A percentile compares a stretch with the other conserved stretches of the same genome.
Conservation (phyloP, 2,797 vertebrate species). For the Dendrocincla fuliginosa region DNA sequence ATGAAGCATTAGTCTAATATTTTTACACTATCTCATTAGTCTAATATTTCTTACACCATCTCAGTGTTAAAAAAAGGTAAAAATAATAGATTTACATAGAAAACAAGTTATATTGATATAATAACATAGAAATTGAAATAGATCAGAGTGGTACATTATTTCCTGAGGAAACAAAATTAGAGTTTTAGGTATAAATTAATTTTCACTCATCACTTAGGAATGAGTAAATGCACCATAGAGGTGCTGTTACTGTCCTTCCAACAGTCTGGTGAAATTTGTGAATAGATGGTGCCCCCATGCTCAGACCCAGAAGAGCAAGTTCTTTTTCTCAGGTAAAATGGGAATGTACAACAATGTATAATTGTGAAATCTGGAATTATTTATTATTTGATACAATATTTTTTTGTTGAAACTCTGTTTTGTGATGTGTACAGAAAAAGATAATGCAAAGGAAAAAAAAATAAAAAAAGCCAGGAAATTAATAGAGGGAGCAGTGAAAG, state of each 20-base stretch:
- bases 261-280: background rate
- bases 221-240: background rate
- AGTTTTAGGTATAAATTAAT: background rate
- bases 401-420: background rate
- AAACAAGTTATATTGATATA: background rate
- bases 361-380: background rate
- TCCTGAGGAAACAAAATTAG: background rate
- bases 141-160: background rate
- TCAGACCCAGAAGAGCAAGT: background rate
- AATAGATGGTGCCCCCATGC: background rate
- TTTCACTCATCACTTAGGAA: background rate
- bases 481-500: constrained; percentile 11
- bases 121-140: background rate
- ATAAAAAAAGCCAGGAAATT: background rate
- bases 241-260: background rate
- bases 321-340: background rate
- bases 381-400: background rate
- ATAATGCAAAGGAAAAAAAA: background rate
- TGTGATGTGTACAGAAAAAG: background rate
- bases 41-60: background rate
- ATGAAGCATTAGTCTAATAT: accelerated
- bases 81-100: background rate
- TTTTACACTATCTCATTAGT: background rate
- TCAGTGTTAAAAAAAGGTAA: background rate
- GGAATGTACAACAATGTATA: background rate